These are phyloP conservation scores for Clepsis dumicolana DNA, from an alignment of 2,888 invertebrate species.

Conservation along the genomic window DNA sequence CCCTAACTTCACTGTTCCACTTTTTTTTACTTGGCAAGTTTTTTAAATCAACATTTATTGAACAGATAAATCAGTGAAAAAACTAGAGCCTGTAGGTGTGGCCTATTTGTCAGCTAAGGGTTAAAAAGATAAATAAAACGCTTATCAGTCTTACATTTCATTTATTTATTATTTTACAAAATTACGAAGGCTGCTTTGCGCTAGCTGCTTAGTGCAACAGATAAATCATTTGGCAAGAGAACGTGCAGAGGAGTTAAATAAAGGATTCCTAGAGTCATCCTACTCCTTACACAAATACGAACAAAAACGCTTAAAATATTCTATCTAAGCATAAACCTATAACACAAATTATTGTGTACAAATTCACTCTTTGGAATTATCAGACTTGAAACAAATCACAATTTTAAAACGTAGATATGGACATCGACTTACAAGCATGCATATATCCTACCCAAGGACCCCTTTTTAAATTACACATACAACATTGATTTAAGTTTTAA, in stretches of 20 bases:
- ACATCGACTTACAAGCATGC: conserved; percentile 45
- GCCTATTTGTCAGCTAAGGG: not conserved
- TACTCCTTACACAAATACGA: conserved; percentile 23
- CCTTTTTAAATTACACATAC: conserved; percentile 3
- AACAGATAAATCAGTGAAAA: too few relatives aligned
- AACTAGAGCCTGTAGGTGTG: too few relatives aligned
- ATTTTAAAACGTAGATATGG: conserved; percentile 51
- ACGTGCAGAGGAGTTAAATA: conserved; percentile 14
- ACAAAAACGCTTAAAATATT: conserved; percentile 35
- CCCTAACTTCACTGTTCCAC: too few relatives aligned
- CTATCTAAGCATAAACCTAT: conserved; percentile 30
- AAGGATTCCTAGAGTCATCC: not conserved
- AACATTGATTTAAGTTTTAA: not conserved
- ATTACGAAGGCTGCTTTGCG: conserved; percentile 43
- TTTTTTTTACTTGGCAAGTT: too few relatives aligned
- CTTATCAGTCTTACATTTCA: conserved; percentile 41
- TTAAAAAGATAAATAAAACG: not conserved
- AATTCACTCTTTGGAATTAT: conserved; percentile 50
- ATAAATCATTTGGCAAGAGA: conserved; percentile 45
- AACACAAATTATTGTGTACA: conserved; percentile 38
- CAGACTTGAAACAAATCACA: conserved; percentile 70
- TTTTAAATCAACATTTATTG: too few relatives aligned
- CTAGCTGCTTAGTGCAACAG: conserved; percentile 28
- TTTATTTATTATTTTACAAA: conserved; percentile 46
- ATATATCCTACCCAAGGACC: conserved; percentile 12